Percentiles rank a stretch among this genome's conserved stretches.
These are phyloP conservation scores for Parauchenoglanis punctatus DNA, from an alignment of 2,797 vertebrate genomes.

Conservation along the genomic window DNA sequence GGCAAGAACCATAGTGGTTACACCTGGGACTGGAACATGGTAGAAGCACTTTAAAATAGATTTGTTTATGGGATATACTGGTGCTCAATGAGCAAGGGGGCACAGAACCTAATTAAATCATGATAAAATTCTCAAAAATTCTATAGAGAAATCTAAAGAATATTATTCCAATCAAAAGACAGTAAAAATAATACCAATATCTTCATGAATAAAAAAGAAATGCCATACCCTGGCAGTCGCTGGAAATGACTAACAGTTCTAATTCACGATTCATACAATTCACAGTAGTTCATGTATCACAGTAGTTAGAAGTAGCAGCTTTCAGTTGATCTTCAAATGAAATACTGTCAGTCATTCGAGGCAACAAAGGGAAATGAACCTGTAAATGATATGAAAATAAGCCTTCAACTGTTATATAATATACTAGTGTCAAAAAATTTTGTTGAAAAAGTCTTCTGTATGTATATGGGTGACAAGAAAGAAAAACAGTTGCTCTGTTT, in stretches of 20 bases:
- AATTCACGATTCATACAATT: background rate
- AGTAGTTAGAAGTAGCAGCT: background rate
- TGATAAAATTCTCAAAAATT: background rate
- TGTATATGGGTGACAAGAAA: background rate
- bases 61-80: background rate
- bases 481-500: background rate
- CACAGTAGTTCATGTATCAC: background rate
- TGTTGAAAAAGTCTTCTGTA: background rate
- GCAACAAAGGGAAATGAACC: background rate
- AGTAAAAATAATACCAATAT: background rate
- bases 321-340: background rate
- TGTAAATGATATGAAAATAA: background rate
- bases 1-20: background rate
- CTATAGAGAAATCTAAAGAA: background rate
- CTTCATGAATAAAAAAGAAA: background rate
- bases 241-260: background rate
- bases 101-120: background rate
- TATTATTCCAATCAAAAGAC: background rate
- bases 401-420: background rate
- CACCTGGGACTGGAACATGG: background rate
- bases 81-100: background rate
- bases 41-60: constrained; percentile 13
- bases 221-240: background rate
- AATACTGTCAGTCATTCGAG: background rate
- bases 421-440: background rate